phyloP scores from a whole-genome alignment of 1,140 invertebrate genomes.

The Zaprionus davidi region DNA sequence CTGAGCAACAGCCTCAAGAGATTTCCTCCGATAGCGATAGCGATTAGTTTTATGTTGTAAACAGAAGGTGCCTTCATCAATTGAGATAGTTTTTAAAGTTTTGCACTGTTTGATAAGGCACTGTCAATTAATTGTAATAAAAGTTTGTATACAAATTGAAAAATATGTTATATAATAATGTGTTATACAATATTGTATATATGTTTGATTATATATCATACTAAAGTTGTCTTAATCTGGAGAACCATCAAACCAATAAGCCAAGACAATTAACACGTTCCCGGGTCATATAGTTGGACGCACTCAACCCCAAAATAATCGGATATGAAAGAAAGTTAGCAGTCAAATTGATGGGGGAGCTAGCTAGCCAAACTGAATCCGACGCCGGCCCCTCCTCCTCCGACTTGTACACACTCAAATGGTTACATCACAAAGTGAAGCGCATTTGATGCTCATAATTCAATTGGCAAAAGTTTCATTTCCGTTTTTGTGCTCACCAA shows the following conservation, averaged over 20 bases:
- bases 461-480: slow-evolving; percentile 67
- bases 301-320: background rate
- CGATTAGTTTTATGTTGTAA: slow-evolving; percentile 37
- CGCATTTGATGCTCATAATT: slow-evolving; percentile 63
- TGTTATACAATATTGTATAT: no score
- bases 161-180: no score
- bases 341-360: background rate
- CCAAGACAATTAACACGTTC: background rate
- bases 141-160: background rate
- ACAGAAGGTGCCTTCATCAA: no score
- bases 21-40: slow-evolving; percentile 63
- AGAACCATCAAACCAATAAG: background rate
- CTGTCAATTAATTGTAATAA: background rate
- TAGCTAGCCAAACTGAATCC: background rate
- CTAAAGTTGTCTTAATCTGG: background rate
- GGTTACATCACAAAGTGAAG: slow-evolving; percentile 30
- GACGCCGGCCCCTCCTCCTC: background rate
- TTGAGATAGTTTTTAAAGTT: background rate
- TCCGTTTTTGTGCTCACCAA: slow-evolving; percentile 52
- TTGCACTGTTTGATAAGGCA: background rate
- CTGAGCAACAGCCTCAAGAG: slow-evolving; percentile 23
- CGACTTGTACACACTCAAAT: slow-evolving; percentile 1
- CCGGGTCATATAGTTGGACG: background rate
- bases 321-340: slow-evolving; percentile 7
- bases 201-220: no score